Evolutionary conservation across 2,797 vertebrate species (phyloP), one percentile per base, ranked within the genome.

Genomic region (Florisuga fusca): DNA sequence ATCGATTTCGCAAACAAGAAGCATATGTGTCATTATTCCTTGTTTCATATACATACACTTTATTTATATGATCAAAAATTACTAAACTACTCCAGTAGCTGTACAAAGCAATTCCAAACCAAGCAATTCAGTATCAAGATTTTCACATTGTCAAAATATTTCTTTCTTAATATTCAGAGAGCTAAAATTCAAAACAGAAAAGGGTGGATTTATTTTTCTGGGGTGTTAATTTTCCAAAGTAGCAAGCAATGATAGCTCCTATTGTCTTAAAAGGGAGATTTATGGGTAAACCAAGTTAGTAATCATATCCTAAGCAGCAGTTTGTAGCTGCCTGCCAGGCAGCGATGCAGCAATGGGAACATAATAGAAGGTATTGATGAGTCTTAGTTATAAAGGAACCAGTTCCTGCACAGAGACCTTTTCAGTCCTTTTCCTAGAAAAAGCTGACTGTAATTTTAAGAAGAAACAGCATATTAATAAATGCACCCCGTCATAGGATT

Each of bases 81-180:
- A 66, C 79, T 89, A 78, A 90, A 71, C 46, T 9, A 58, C 33
- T 86, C 58, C 23, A 74, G 27, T 8, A 95, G 63, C 62, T 51
- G 22, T 23, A 75, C 26, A 88, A 91, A 95, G 57, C 80, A 77
- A 83, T 69, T 84, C 54, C 6, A 6, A 84, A 89, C 20, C 57
- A 76, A 73, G 22, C 25, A 73, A 85, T 38, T 68, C 77, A 68
- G 11, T 59, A 85, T 66, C 53, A 81, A 67, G n/a, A 72, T 51
- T 76, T 85, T 73, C 23, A 67, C 13, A 5, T 4, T 36, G 14
- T 69, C 53, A 79, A 66, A 76, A 54, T 27, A 78, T 34, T 36
- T 1, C 3, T 67, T 57, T 51, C 61, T 82, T 57, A 61, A 5
- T 69, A 78, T 27, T 33, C 46, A 54, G 57, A 89, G 22, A 31